Evolutionary conservation across 2,797 vertebrate species (phyloP).

Genomic region (Tenualosa ilisha): DNA sequence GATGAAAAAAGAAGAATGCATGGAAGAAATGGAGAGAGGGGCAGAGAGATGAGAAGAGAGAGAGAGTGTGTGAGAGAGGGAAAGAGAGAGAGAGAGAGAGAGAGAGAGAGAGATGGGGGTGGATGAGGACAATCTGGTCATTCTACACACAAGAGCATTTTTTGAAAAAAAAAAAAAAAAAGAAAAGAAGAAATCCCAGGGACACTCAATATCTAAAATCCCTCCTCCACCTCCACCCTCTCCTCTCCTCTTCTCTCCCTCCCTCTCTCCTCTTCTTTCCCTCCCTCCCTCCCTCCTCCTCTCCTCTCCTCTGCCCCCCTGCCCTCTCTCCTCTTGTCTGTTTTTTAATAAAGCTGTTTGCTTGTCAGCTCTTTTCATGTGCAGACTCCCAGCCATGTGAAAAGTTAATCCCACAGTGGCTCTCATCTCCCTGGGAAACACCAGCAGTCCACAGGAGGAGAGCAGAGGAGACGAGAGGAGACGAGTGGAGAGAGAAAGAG

Average conservation of each 20-base stretch:
- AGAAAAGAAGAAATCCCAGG: constrained; percentile 40
- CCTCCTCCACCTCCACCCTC: constrained; percentile 71
- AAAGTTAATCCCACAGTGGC: constrained; percentile 84
- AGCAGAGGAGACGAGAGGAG: not conserved
- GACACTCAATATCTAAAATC: constrained; percentile 83
- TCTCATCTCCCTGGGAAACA: constrained; percentile 76
- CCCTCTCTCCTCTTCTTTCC: constrained; percentile 50
- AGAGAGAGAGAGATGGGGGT: constrained; percentile 48
- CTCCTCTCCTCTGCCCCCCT: constrained; percentile 44
- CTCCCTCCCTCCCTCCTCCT: constrained; percentile 48
- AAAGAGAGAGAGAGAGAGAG: not conserved
- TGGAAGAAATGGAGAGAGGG: constrained; percentile 44
- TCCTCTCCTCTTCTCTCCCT: not conserved
- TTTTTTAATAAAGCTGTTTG: constrained; percentile 88
- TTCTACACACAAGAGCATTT: constrained; percentile 73
- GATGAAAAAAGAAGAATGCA: not conserved
- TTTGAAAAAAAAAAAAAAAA: constrained; percentile 60
- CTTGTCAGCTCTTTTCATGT: constrained; percentile 85
- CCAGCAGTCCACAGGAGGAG: not conserved
- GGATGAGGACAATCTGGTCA: constrained; percentile 74
- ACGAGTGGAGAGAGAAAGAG: not conserved
- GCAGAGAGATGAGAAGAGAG: constrained; percentile 61
- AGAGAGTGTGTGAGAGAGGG: not conserved
- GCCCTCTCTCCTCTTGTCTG: constrained; percentile 71
- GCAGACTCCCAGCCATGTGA: constrained; percentile 85